Evolutionary conservation across 2,797 vertebrate species (phyloP).

Genomic region (Hippopotamyrus pictus): DNA sequence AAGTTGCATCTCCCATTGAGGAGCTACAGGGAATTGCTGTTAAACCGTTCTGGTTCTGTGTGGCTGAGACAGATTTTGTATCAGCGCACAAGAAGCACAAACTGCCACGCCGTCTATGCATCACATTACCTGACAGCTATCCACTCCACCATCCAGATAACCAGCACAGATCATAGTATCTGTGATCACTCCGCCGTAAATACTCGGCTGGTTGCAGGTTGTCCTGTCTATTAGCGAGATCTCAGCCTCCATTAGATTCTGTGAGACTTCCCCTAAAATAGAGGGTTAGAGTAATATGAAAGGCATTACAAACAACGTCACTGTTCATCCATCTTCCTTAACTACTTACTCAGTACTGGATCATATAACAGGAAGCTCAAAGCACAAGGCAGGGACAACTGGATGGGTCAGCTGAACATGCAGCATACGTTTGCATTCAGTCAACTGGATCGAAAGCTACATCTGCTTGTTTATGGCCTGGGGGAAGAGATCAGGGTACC

Average conservation of each 20-base stretch:
- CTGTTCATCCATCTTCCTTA: neutral
- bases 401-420: neutral
- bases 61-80: neutral
- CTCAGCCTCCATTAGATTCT: constrained; percentile 48
- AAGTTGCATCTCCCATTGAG: neutral
- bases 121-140: constrained; percentile 79
- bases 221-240: constrained; percentile 66
- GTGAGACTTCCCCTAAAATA: constrained; percentile 43
- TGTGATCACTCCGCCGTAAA: constrained; percentile 64
- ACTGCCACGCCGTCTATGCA: neutral
- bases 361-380: neutral
- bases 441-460: neutral
- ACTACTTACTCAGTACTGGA: neutral
- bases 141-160: constrained; percentile 63
- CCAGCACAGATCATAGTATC: constrained; percentile 84
- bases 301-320: neutral
- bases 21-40: neutral
- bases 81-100: neutral
- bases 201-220: constrained; percentile 53
- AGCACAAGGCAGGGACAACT: neutral
- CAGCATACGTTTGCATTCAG: neutral
- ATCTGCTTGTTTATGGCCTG: neutral
- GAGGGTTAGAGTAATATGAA: neutral
- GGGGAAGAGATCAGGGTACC: neutral
- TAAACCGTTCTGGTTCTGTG: neutral